Percentiles rank a stretch among this genome's conserved stretches.
phyloP scores from a whole-genome alignment of 1,140 invertebrate genomes.

The Arion vulgaris region DNA sequence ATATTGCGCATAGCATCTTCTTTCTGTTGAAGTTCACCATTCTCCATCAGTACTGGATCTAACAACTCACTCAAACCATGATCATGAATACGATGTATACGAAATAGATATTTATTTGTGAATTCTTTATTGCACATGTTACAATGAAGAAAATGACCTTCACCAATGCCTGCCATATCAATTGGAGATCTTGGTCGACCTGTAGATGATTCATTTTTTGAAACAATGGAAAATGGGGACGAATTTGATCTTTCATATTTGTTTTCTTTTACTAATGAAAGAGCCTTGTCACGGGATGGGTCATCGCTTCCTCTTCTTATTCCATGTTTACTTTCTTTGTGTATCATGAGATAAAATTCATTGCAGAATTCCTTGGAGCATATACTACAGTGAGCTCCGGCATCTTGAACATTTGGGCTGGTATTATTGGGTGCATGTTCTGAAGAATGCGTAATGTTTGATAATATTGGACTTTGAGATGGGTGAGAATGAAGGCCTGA shows the following conservation, averaged over 20 bases:
- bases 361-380: constrained; percentile 97
- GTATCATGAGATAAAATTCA: constrained; percentile 76
- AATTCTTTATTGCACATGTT: constrained; percentile 69
- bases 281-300: constrained; percentile 2
- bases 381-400: constrained; percentile 85
- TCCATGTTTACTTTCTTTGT: constrained; percentile 78
- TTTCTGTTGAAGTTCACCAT: constrained; percentile 46
- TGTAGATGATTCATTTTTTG: not conserved
- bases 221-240: not conserved
- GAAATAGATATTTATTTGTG: constrained; percentile 65
- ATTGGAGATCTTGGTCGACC: not conserved
- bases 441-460: constrained; percentile 45
- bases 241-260: constrained; percentile 19
- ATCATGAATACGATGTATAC: constrained; percentile 66
- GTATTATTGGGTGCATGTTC: constrained; percentile 20
- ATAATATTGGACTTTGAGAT: constrained; percentile 39
- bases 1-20: constrained; percentile 47
- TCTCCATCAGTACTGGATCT: constrained; percentile 48
- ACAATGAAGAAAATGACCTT: constrained; percentile 48
- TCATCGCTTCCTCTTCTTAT: constrained; percentile 43
- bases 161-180: not conserved
- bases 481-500: constrained; percentile 28
- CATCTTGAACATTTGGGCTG: constrained; percentile 36
- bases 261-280: constrained; percentile 40
- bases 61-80: constrained; percentile 64